Conservation (phyloP, 2,113 vertebrate species). For the Lota lota region DNA sequence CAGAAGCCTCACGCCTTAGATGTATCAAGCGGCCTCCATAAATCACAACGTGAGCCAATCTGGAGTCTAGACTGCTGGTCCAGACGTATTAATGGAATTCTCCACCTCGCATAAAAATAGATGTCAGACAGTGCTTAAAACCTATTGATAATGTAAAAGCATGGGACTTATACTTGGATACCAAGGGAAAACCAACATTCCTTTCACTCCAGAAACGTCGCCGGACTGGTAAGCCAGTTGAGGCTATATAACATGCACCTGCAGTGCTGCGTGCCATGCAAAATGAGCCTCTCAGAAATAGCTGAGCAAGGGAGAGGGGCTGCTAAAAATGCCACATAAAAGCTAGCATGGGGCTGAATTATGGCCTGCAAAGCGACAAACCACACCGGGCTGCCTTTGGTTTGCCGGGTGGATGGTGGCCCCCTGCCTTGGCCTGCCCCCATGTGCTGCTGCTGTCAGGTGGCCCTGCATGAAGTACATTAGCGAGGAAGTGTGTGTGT, state of each 20-base stretch:
- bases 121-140: constrained; percentile 55
- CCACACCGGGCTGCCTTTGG: constrained; percentile 50
- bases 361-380: constrained; percentile 60
- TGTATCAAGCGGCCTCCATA: constrained; percentile 64
- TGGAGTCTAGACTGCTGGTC: constrained; percentile 64
- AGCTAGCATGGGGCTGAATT: constrained; percentile 64
- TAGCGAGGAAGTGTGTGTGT: constrained; percentile 19
- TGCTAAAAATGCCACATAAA: constrained; percentile 74
- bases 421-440: constrained; percentile 43
- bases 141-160: constrained; percentile 43
- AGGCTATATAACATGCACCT: constrained; percentile 64
- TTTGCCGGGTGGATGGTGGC: constrained; percentile 45
- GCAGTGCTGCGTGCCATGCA: constrained; percentile 59
- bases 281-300: constrained; percentile 65
- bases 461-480: constrained; percentile 54
- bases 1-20: constrained; percentile 65
- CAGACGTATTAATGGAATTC: constrained; percentile 62
- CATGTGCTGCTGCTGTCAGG: constrained; percentile 72
- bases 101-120: constrained; percentile 50
- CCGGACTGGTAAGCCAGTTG: constrained; percentile 24
- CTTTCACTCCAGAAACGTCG: constrained; percentile 43
- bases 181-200: constrained; percentile 55
- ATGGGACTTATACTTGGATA: constrained; percentile 57
- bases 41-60: constrained; percentile 66
- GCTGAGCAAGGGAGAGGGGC: constrained; percentile 57